These are phyloP conservation scores for Eristalis tenax DNA, from an alignment of 2,888 invertebrate species.

Conservation along the genomic window DNA sequence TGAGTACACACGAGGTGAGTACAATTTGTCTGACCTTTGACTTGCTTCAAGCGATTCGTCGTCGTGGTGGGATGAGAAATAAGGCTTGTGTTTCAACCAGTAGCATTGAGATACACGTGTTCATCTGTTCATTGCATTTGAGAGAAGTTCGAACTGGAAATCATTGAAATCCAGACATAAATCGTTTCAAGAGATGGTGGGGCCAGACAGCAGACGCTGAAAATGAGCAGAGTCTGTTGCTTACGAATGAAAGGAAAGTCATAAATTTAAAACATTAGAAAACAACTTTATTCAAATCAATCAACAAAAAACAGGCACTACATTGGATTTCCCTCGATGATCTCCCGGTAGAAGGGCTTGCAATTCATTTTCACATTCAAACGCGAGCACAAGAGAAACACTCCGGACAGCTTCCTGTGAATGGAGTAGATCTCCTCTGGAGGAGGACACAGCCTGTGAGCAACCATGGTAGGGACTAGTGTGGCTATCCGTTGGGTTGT, in stretches of 20 bases:
- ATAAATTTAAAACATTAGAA: background rate
- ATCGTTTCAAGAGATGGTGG: too few relatives aligned
- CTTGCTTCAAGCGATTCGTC: conserved; percentile 19
- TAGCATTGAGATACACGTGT: background rate
- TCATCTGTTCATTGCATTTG: background rate
- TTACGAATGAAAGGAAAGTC: background rate
- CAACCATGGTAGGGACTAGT: conserved; percentile 95
- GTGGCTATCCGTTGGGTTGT: conserved; percentile 91
- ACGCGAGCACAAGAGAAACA: conserved; percentile 95
- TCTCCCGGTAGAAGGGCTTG: conserved; percentile 90
- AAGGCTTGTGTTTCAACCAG: background rate
- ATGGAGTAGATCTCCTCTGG: conserved; percentile 99
- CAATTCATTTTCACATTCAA: conserved; percentile 91
- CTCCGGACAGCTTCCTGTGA: conserved; percentile 97
- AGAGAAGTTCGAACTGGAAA: background rate
- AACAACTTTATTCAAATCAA: conserved; percentile 12
- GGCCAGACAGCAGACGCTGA: background rate
- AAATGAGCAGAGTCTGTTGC: too few relatives aligned
- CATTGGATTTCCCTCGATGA: conserved; percentile 83
- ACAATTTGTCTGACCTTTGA: conserved; percentile 44
- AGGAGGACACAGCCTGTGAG: conserved; percentile 96
- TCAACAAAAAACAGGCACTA: conserved; percentile 64
- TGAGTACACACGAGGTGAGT: conserved; percentile 13
- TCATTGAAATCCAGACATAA: background rate
- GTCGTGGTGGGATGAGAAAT: background rate